phyloP scores from a whole-genome alignment of 2,888 invertebrate species.

The Orchestes rusci region DNA sequence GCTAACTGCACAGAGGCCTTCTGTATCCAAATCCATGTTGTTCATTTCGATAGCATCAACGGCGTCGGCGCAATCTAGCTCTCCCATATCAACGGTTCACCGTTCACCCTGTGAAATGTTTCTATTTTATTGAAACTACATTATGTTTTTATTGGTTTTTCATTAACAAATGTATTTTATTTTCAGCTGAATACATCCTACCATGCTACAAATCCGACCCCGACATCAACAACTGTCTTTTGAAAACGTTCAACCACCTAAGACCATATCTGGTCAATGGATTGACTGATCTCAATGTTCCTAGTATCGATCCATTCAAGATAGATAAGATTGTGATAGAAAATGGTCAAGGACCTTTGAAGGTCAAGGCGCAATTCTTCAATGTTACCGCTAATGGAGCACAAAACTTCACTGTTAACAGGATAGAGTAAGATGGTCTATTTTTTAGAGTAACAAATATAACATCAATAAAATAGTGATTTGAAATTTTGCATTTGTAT shows the following conservation, averaged over 20 bases:
- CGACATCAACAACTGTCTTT: conserved; percentile 58
- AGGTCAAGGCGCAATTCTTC: conserved; percentile 64
- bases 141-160: too few relatives aligned
- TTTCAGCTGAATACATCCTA: conserved; percentile 65
- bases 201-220: conserved; percentile 65
- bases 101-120: too few relatives aligned
- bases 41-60: too few relatives aligned
- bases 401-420: conserved; percentile 64
- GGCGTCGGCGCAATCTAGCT: too few relatives aligned
- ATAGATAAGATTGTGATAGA: conserved; percentile 69
- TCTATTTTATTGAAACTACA: too few relatives aligned
- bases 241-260: conserved; percentile 64
- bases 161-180: too few relatives aligned
- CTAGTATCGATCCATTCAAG: conserved; percentile 65
- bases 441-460: not conserved
- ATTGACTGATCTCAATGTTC: conserved; percentile 63
- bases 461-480: not conserved
- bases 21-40: too few relatives aligned
- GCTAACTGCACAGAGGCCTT: too few relatives aligned
- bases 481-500: too few relatives aligned
- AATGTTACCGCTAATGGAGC: conserved; percentile 72
- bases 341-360: conserved; percentile 68
- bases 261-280: conserved; percentile 64
- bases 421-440: conserved; percentile 51
- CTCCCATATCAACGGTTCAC: too few relatives aligned